Base-by-base conservation (phyloP, 2,888 invertebrate genomes). In the Zaprionus lineosus region DNA sequence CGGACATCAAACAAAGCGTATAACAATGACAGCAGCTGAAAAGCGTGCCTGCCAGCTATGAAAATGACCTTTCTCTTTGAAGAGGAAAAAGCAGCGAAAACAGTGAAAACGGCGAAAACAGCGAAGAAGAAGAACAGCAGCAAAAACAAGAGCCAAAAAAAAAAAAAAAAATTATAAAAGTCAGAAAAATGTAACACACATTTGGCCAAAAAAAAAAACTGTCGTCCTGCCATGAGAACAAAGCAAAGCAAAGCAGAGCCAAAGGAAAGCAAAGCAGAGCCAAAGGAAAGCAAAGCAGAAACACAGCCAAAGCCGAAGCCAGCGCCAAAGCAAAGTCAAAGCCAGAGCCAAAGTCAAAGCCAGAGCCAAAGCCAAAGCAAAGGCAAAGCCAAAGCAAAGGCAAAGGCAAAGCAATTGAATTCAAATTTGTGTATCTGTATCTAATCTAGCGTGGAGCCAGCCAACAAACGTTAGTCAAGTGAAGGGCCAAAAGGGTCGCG, bases 371-470 rank as follows among this genome's bases (percentile, higher is more conserved):
- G n/a, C 14, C 41, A 33, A 50, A 11, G 33, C 36, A 41, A 24
- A 47, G 59, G 63, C 39, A 48, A 41, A 52, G 34, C 43, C 29
- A 16, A 29, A n/a, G 24, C 8, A 50, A 37, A 66, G 41, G 46
- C n/a, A n/a, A 60, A 58, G 51, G 60, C 48, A 66, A 47, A 67
- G 74, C 74, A 74, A 75, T 77, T 75, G 70, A 76, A 76, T 71
- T 61, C 60, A 53, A 79, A 74, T 68, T 68, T 76, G 58, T 77
- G 76, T 74, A 76, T 77, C 78, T 82, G 77, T 78, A 78, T 79
- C 78, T 78, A 78, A 78, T 78, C 84, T 76, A 79, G 76, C 83
- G 63, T 79, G 76, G 62, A 72, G 64, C 69, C 73, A 70, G 43
- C 55, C 60, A 60, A 60, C 70, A 67, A 71, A 51, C 48, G 46